These are phyloP conservation scores for Athripsodes cinereus DNA, from an alignment of 2,888 invertebrate species.

Conservation along the genomic window DNA sequence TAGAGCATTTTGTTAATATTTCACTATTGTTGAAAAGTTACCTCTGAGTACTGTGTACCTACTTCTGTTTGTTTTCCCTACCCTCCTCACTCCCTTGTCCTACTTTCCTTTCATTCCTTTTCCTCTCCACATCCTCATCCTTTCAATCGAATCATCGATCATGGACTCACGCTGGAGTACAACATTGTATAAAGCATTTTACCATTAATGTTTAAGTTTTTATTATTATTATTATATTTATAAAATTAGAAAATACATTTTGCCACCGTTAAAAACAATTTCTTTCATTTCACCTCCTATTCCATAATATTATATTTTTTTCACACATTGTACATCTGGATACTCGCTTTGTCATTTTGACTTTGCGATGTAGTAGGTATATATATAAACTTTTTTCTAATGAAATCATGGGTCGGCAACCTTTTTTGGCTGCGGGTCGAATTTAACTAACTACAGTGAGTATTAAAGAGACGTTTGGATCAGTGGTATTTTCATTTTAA, in stretches of 20 bases:
- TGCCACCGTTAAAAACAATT: slow-evolving; percentile 26
- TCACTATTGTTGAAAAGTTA: background rate
- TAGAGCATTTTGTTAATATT: background rate
- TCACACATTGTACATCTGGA: no score
- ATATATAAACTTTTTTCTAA: no score
- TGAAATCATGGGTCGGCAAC: no score
- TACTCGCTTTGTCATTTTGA: no score
- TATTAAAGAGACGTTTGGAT: no score
- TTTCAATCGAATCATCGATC: slow-evolving; percentile 23
- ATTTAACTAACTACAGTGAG: no score
- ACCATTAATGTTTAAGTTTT: slow-evolving; percentile 39
- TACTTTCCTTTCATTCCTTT: slow-evolving; percentile 8
- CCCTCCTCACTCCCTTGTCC: background rate
- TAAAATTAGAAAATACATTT: slow-evolving; percentile 52
- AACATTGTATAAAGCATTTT: slow-evolving; percentile 29
- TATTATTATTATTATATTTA: slow-evolving; percentile 42
- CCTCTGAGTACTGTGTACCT: slow-evolving; percentile 4
- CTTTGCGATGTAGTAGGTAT: no score
- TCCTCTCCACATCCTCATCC: slow-evolving; percentile 3
- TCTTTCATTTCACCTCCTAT: no score
- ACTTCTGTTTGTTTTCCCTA: slow-evolving; percentile 5
- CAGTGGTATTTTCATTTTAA: no score
- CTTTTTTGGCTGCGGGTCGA: no score
- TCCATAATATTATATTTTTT: no score
- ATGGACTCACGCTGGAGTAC: slow-evolving; percentile 16